Conservation (phyloP, 2,113 vertebrate species). For the Scalopus aquaticus region DNA sequence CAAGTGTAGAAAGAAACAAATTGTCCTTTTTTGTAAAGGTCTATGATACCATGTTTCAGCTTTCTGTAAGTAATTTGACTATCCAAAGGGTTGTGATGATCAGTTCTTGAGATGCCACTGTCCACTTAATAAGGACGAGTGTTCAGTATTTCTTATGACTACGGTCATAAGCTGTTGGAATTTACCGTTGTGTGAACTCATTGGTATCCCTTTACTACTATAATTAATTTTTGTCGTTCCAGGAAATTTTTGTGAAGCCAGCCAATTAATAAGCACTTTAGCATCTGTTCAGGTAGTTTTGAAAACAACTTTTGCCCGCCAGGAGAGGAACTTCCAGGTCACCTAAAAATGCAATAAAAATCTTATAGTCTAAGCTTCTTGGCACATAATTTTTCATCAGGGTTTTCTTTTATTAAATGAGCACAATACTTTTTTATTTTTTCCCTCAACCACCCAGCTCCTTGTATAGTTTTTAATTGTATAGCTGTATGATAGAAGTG, state of each 20-base stretch:
- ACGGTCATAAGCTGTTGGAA: conserved; percentile 61
- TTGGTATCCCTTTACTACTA: conserved; percentile 72
- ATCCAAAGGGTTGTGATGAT: conserved; percentile 71
- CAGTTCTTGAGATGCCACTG: conserved; percentile 74
- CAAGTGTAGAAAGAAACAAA: conserved; percentile 64
- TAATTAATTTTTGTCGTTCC: conserved; percentile 75
- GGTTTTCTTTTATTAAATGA: conserved; percentile 75
- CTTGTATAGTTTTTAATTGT: conserved; percentile 67
- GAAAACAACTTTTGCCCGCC: conserved; percentile 73
- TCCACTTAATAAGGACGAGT: conserved; percentile 73
- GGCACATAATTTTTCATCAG: conserved; percentile 77
- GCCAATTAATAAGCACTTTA: conserved; percentile 80
- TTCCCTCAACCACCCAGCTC: background rate
- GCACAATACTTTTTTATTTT: conserved; percentile 73
- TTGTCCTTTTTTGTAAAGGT: conserved; percentile 70
- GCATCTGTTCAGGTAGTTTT: conserved; percentile 81
- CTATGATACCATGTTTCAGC: conserved; percentile 63
- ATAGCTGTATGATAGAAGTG: conserved; percentile 59
- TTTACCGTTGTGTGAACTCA: conserved; percentile 70
- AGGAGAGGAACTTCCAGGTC: conserved; percentile 79
- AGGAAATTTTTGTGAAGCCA: conserved; percentile 76
- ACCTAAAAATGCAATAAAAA: conserved; percentile 82
- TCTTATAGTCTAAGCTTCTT: conserved; percentile 75
- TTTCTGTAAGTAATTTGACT: conserved; percentile 67
- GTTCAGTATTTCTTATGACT: conserved; percentile 62